These are phyloP conservation scores for Holothuria scabra DNA, from an alignment of 53 echinoderm and acorn worm genomes.

Conservation along the genomic window DNA sequence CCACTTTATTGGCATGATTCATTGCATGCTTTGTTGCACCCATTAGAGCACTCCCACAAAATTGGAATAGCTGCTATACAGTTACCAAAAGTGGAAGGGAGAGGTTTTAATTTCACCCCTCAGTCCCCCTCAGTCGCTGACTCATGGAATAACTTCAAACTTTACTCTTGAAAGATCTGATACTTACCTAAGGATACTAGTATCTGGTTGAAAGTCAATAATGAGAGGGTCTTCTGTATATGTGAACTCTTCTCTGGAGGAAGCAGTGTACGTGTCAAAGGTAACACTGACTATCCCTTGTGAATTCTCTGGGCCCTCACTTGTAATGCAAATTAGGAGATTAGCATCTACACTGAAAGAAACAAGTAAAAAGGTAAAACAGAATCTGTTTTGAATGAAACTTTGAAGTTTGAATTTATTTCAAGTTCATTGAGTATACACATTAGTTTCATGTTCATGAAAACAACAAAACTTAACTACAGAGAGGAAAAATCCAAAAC, in stretches of 20 bases:
- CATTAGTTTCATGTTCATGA: too few species aligned
- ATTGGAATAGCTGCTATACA: too few species aligned
- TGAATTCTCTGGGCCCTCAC: constrained; percentile 17
- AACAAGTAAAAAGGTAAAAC: neutral
- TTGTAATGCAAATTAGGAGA: constrained; percentile 44
- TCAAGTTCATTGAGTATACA: too few species aligned
- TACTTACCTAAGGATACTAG: constrained; percentile 61
- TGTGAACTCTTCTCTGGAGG: constrained; percentile 44
- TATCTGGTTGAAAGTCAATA: constrained; percentile 51
- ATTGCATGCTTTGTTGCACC: too few species aligned
- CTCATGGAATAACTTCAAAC: neutral
- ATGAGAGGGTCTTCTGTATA: constrained; percentile 67
- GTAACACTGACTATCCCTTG: constrained; percentile 43
- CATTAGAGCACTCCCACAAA: too few species aligned
- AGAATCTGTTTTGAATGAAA: too few species aligned
- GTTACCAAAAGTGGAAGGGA: neutral
- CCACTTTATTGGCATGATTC: too few species aligned
- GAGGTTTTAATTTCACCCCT: neutral
- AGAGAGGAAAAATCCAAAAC: too few species aligned
- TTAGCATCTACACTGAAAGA: neutral
- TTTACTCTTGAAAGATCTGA: neutral
- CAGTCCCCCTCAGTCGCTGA: too few species aligned
- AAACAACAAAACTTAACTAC: too few species aligned
- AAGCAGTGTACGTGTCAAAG: constrained; percentile 46
- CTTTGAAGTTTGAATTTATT: too few species aligned